Evolutionary conservation across 2,113 vertebrate species (phyloP).

Genomic region (Chloroceryle aenea): DNA sequence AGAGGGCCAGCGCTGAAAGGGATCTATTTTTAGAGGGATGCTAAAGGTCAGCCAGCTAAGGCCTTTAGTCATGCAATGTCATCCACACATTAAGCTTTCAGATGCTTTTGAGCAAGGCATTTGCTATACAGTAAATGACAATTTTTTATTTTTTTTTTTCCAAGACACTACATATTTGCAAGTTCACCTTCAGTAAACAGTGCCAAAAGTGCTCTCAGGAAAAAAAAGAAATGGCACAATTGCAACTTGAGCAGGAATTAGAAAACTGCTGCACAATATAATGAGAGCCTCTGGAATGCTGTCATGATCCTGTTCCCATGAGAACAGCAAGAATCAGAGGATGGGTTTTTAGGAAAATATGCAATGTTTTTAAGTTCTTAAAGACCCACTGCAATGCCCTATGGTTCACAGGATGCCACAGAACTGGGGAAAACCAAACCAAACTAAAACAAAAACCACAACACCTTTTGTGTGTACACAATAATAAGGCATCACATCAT

Average conservation of each 20-base stretch:
- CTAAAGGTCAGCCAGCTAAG: slow-evolving; percentile 45
- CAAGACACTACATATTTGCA: not conserved
- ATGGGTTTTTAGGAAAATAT: not conserved
- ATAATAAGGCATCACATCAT: not conserved
- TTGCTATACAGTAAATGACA: not conserved
- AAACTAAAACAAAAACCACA: no score
- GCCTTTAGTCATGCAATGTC: not conserved
- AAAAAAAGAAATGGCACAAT: not conserved
- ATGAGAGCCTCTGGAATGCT: not conserved
- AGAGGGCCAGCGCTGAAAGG: not conserved
- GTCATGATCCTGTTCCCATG: not conserved
- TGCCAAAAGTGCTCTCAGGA: slow-evolving; percentile 19
- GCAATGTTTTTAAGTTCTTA: not conserved
- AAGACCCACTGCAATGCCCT: not conserved
- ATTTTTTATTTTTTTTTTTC: not conserved
- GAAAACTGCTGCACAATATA: not conserved
- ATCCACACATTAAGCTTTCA: not conserved
- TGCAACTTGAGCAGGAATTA: not conserved
- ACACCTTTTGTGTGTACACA: not conserved
- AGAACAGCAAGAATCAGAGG: not conserved
- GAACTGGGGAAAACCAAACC: rapidly evolving
- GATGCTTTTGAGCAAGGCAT: not conserved
- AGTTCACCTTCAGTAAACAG: slow-evolving; percentile 35
- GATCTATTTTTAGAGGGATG: slow-evolving; percentile 64
- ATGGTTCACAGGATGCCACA: not conserved